Conservation (phyloP, 2,113 vertebrate species). For the Trogon melanurus region DNA sequence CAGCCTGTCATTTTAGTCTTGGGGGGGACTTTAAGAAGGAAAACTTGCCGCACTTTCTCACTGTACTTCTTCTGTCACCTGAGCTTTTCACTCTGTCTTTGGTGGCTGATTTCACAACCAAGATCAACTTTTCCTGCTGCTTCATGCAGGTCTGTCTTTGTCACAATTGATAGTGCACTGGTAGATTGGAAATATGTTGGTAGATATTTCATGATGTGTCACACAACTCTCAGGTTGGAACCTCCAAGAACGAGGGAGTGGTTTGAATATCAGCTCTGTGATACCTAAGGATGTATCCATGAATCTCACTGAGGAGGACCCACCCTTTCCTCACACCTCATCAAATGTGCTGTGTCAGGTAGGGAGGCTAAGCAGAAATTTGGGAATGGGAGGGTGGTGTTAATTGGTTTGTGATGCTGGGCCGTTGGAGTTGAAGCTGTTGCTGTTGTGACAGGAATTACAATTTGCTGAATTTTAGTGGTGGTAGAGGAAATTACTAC, state of each 20-base stretch:
- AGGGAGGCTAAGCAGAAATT: not conserved
- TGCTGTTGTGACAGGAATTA: not conserved
- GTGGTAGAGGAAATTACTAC: not conserved
- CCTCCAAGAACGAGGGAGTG: not conserved
- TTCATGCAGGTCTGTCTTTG: not conserved
- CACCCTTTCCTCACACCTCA: not conserved
- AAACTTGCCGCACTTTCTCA: not conserved
- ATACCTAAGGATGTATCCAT: not conserved
- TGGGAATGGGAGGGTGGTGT: not conserved
- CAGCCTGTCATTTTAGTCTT: not conserved
- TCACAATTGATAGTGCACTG: not conserved
- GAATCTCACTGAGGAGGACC: not conserved
- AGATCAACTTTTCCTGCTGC: not conserved
- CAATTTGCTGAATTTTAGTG: not conserved
- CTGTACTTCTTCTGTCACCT: not conserved
- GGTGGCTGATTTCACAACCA: not conserved
- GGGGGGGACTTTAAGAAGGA: not conserved
- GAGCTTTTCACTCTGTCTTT: not conserved
- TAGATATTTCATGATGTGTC: not conserved
- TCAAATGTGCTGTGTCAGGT: rapidly evolving
- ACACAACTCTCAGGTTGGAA: not conserved
- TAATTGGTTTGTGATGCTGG: not conserved
- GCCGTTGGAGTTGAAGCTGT: not conserved
- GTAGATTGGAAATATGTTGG: not conserved
- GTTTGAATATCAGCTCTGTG: not conserved